Evolutionary conservation across 2,113 vertebrate genomes (phyloP), one percentile per base, ranked within the genome.

Genomic region (Heteronetta atricapilla): DNA sequence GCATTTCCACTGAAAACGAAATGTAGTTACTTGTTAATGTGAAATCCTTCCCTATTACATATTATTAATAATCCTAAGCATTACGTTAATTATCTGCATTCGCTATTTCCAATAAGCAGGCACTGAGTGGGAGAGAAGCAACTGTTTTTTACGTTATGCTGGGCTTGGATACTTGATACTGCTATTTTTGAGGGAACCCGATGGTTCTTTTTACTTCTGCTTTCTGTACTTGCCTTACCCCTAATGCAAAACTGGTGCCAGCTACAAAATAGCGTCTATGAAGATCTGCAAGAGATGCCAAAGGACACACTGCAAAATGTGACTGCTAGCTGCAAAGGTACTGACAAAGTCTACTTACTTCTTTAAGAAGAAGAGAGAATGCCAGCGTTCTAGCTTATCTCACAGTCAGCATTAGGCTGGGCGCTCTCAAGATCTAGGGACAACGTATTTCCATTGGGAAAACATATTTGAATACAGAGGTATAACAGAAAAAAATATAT

Each of bases 311-410:
- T 60, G 73, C 29, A 92, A 72, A 87, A 64, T 13, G 26, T 46
- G 58, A 42, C 29, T 60, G 7, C 7, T 60, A n/a, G 22, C 18
- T 72, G 68, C 19, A 70, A 81, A 94, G 34, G 12, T 59, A 38
- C 0, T 19, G 31, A 84, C 26, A 40, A 92, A 69, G 18, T 26
- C 21, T 23, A 15, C 31, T 52, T 34, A 34, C 4, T 44, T 73
- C 59, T 59, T 64, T 17, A 75, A 78, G 52, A 46, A 69, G 77
- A 70, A 0, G 11, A 66, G 10, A 73, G 40, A 70, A 36, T 0
- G 7, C 0, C 5, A 3, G 14, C 48, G 44, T 2, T 2, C 38
- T 5, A 46, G 34, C 16, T 62, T 17, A 13, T 31, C 58, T 75
- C 58, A 50, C 34, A 55, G 55, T 5, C 25, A 44, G 16, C 62